phyloP scores from a whole-genome alignment of 2,888 invertebrate genomes.

The Drosophila nr. medialis region DNA sequence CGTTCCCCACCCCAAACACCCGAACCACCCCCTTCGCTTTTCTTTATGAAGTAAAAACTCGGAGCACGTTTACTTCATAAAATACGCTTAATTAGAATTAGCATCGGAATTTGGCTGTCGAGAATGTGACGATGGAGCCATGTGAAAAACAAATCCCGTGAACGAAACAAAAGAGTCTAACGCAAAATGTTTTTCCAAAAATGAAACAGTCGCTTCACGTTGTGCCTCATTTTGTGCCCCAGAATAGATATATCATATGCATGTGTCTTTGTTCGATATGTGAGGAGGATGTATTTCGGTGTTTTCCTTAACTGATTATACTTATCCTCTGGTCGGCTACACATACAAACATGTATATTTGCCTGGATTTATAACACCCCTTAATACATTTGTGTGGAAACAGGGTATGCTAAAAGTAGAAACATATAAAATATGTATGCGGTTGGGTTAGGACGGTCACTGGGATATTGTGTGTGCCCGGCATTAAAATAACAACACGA shows the following conservation, averaged over 20 bases:
- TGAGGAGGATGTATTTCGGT: neutral
- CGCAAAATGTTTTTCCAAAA: neutral
- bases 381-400: neutral
- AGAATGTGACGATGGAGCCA: slow-evolving; percentile 25
- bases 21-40: neutral
- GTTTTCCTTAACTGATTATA: neutral
- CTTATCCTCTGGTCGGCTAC: neutral
- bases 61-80: slow-evolving; percentile 69
- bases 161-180: neutral
- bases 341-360: neutral
- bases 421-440: slow-evolving; percentile 2
- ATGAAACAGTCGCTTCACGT: neutral
- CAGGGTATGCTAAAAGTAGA: slow-evolving; percentile 4
- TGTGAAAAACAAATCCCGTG: slow-evolving; percentile 18
- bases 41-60: slow-evolving; percentile 63
- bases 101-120: slow-evolving; percentile 58
- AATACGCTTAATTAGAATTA: slow-evolving; percentile 71
- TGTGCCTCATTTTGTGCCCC: neutral
- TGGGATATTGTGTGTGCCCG: neutral
- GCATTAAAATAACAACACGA: slow-evolving; percentile 28
- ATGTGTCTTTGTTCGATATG: neutral
- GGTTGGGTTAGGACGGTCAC: slow-evolving; percentile 4
- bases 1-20: slow-evolving; percentile 10
- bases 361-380: neutral
- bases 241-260: neutral